Conservation (phyloP, 2,113 vertebrate species). For the Sapayoa aenigma region DNA sequence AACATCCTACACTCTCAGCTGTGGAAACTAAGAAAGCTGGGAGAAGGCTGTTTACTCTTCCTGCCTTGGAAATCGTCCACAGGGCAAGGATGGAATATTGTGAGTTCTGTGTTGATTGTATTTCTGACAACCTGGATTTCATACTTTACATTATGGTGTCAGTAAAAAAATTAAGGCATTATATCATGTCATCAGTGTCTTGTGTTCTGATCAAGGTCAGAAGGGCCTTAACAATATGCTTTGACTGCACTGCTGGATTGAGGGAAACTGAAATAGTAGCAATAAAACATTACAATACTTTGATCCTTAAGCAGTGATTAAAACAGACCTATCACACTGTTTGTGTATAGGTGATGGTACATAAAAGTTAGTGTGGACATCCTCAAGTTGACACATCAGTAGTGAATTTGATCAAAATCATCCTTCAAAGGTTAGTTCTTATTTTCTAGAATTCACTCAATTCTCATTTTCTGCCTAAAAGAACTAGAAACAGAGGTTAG, state of each 20-base stretch:
- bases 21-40: slow-evolving; percentile 87
- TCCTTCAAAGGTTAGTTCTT: not conserved
- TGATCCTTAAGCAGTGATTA: not conserved
- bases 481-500: not conserved
- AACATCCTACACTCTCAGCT: slow-evolving; percentile 99
- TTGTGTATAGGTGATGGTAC: not conserved
- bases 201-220: not conserved
- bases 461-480: not conserved
- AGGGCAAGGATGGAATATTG: not conserved
- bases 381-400: not conserved
- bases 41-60: slow-evolving; percentile 98
- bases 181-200: not conserved
- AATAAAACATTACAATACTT: not conserved
- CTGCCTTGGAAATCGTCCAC: slow-evolving; percentile 81
- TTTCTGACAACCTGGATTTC: slow-evolving; percentile 13
- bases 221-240: not conserved
- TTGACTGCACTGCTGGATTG: not conserved
- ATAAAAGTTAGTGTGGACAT: not conserved
- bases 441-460: not conserved
- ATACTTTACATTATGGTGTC: not conserved
- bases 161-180: not conserved
- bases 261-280: not conserved
- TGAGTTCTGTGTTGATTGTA: not conserved
- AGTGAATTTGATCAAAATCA: not conserved
- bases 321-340: not conserved